Evolutionary conservation across 2,797 vertebrate genomes (phyloP).

Genomic region (Aeoliscus strigatus): DNA sequence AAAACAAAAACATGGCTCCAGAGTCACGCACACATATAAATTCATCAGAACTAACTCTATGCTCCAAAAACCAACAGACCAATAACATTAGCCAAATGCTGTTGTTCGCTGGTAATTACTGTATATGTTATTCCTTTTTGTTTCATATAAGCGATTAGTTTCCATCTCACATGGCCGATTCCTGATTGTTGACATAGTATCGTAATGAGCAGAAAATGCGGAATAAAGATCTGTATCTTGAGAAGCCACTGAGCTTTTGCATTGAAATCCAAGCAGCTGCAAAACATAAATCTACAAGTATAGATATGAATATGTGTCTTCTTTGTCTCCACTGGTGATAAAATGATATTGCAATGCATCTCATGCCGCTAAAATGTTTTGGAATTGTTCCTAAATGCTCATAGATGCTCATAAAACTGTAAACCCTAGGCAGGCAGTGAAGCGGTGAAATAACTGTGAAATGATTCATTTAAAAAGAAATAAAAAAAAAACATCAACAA

Average conservation of each 20-base stretch:
- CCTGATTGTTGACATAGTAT: conserved; percentile 22
- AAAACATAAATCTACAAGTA: conserved; percentile 55
- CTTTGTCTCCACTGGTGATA: conserved; percentile 20
- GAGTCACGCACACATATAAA: too few species aligned
- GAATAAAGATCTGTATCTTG: conserved; percentile 60
- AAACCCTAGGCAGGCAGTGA: not conserved
- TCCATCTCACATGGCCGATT: conserved; percentile 29
- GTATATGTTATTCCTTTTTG: too few species aligned
- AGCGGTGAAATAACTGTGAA: conserved; percentile 7
- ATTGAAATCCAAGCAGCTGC: conserved; percentile 60
- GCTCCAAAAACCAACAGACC: too few species aligned
- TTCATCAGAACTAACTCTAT: too few species aligned
- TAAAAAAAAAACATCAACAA: conserved; percentile 12
- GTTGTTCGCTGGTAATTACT: too few species aligned
- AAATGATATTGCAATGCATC: conserved; percentile 5
- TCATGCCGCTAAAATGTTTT: conserved; percentile 7
- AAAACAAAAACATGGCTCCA: too few species aligned
- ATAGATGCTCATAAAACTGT: conserved; percentile 3
- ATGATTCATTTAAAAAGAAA: not conserved
- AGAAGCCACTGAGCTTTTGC: conserved; percentile 45
- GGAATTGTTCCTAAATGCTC: conserved; percentile 4
- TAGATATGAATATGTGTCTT: conserved; percentile 42
- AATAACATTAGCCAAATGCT: too few species aligned
- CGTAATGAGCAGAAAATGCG: conserved; percentile 55
- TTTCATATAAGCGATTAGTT: conserved; percentile 6